Evolutionary conservation across 1,140 invertebrate species (phyloP).

Genomic region (Trichonephila clavipes): DNA sequence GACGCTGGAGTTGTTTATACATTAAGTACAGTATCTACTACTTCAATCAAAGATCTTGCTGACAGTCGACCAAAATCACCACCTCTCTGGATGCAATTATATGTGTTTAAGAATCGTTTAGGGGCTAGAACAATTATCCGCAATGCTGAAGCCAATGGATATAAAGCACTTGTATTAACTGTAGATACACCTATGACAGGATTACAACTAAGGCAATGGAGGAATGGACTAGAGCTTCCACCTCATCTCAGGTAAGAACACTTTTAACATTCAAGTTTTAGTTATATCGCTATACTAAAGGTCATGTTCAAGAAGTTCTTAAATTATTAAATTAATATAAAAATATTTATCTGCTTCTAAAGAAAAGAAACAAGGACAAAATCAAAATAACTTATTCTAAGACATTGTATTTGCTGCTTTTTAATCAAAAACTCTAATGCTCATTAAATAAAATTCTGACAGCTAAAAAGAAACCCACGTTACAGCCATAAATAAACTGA

Average conservation of each 20-base stretch:
- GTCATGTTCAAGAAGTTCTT: neutral
- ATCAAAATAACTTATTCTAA: no score
- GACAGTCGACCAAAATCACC: conserved; percentile 86
- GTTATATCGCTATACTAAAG: neutral
- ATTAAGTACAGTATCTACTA: conserved; percentile 92
- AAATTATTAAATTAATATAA: neutral
- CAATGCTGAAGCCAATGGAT: conserved; percentile 91
- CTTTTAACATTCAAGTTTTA: neutral
- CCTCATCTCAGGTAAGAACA: conserved; percentile 85
- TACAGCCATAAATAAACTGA: no score
- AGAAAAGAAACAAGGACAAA: no score
- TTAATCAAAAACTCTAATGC: no score
- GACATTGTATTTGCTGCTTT: no score
- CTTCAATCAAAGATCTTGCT: conserved; percentile 93
- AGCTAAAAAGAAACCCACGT: no score
- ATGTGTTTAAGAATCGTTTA: conserved; percentile 88
- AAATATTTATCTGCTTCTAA: neutral
- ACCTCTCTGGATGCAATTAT: conserved; percentile 92
- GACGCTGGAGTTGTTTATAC: conserved; percentile 88
- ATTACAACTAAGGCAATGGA: conserved; percentile 87
- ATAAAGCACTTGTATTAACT: conserved; percentile 92
- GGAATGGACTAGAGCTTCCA: conserved; percentile 92
- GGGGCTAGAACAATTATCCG: conserved; percentile 87
- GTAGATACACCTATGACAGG: conserved; percentile 94
- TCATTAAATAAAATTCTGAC: no score